Conservation (phyloP, 92 coral and sea anemone genomes). For the Phymanthus crucifer region DNA sequence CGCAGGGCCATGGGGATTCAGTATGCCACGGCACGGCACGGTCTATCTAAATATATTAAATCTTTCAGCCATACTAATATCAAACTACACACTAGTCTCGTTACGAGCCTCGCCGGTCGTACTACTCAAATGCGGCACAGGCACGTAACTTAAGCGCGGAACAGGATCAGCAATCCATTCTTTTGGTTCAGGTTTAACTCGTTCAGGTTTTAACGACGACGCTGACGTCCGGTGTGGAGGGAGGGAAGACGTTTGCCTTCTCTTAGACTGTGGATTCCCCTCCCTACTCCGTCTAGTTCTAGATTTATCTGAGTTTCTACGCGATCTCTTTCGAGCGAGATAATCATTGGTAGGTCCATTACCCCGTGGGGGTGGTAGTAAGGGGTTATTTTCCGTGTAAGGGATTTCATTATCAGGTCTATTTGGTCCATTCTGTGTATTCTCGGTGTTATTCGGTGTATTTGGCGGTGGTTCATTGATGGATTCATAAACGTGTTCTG, state of each 20-base stretch:
- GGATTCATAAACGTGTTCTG: slow-evolving; percentile 30
- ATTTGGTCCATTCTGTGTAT: slow-evolving; percentile 22
- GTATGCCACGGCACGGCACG: background rate
- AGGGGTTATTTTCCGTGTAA: slow-evolving; percentile 10
- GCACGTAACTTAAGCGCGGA: slow-evolving; percentile 72
- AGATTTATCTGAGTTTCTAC: slow-evolving; percentile 29
- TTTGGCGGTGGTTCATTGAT: slow-evolving; percentile 16
- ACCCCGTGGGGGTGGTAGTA: slow-evolving; percentile 22
- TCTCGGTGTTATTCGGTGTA: background rate
- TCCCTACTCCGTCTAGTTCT: slow-evolving; percentile 39
- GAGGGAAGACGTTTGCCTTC: slow-evolving; percentile 15
- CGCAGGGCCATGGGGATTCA: too few relatives aligned
- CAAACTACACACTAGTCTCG: slow-evolving; percentile 72
- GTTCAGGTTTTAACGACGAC: slow-evolving; percentile 72
- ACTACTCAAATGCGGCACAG: slow-evolving; percentile 76
- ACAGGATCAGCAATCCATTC: slow-evolving; percentile 66
- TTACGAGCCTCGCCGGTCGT: slow-evolving; percentile 31
- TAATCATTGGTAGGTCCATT: slow-evolving; percentile 25
- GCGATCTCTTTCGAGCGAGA: slow-evolving; percentile 35
- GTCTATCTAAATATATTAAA: background rate
- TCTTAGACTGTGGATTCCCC: slow-evolving; percentile 13
- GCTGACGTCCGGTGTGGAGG: slow-evolving; percentile 57
- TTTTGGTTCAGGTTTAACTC: slow-evolving; percentile 79
- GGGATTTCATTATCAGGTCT: slow-evolving; percentile 20
- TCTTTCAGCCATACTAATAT: background rate